Percentiles rank a stretch among this genome's conserved stretches.
phyloP scores from a whole-genome alignment of 2,888 invertebrate species.

The Eumerus sabulonum region DNA sequence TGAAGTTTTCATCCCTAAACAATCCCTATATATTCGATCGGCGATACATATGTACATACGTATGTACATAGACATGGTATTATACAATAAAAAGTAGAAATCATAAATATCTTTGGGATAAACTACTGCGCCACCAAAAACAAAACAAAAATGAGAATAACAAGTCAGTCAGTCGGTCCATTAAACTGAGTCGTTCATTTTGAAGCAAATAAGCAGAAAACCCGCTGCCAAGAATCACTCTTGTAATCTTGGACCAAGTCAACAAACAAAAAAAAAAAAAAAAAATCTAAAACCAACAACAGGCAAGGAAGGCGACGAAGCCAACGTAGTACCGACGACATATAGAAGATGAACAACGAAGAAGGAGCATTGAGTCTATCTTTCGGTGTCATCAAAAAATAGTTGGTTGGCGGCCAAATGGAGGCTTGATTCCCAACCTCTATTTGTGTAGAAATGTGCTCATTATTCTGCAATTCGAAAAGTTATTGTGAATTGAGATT shows the following conservation, averaged over 20 bases:
- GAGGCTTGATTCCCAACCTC: constrained; percentile 65
- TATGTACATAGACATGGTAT: not conserved
- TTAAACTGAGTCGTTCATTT: constrained; percentile 69
- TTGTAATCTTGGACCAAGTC: constrained; percentile 39
- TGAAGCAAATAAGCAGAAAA: constrained; percentile 76
- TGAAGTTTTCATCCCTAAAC: constrained; percentile 17
- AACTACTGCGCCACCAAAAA: constrained; percentile 31
- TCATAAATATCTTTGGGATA: constrained; percentile 42
- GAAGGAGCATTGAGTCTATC: constrained; percentile 53
- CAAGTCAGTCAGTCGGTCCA: constrained; percentile 68
- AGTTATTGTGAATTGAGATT: constrained; percentile 65
- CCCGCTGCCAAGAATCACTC: constrained; percentile 74
- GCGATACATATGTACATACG: no score
- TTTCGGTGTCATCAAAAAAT: constrained; percentile 64
- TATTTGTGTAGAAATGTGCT: constrained; percentile 68
- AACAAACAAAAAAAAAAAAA: no score
- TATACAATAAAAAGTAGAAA: constrained; percentile 36
- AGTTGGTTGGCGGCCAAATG: constrained; percentile 68
- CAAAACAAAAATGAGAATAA: constrained; percentile 58
- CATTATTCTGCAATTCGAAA: constrained; percentile 67
- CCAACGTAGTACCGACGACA: not conserved
- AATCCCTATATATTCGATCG: constrained; percentile 5
- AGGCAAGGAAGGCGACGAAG: constrained; percentile 10
- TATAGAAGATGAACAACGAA: not conserved
- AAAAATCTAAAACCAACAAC: not conserved